Evolutionary conservation across 1,140 invertebrate species (phyloP).

Genomic region (Cotesia glomerata): DNA sequence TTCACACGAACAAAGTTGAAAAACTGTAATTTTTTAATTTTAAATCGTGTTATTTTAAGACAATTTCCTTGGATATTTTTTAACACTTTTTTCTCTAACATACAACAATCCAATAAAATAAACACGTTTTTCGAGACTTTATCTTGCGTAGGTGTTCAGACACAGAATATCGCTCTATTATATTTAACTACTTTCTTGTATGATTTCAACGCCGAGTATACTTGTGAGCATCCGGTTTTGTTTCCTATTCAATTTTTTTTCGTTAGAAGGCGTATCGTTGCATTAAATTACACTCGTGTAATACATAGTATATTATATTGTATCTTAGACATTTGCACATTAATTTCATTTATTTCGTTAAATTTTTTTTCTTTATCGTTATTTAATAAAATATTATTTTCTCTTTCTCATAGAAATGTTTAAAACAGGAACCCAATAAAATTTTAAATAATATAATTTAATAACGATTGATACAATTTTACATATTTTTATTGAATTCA

Average conservation of each 20-base stretch:
- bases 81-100: neutral
- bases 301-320: too few relatives aligned
- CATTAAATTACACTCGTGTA: neutral
- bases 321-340: too few relatives aligned
- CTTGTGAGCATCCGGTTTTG: neutral
- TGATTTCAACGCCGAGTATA: neutral
- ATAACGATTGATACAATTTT: too few relatives aligned
- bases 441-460: too few relatives aligned
- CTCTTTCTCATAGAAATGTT: too few relatives aligned
- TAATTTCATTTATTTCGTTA: too few relatives aligned
- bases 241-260: neutral
- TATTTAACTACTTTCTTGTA: neutral
- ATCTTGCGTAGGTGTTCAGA: conserved; percentile 10
- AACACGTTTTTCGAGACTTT: neutral
- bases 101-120: neutral
- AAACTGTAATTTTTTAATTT: neutral
- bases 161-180: conserved; percentile 1
- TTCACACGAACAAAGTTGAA: too few relatives aligned
- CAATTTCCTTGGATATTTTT: neutral
- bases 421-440: too few relatives aligned
- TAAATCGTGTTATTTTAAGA: neutral
- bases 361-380: too few relatives aligned
- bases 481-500: too few relatives aligned
- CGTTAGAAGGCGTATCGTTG: neutral
- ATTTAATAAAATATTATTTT: too few relatives aligned